Evolutionary conservation across 1,140 invertebrate genomes (phyloP).

Genomic region (Alviniconcha marisindica): DNA sequence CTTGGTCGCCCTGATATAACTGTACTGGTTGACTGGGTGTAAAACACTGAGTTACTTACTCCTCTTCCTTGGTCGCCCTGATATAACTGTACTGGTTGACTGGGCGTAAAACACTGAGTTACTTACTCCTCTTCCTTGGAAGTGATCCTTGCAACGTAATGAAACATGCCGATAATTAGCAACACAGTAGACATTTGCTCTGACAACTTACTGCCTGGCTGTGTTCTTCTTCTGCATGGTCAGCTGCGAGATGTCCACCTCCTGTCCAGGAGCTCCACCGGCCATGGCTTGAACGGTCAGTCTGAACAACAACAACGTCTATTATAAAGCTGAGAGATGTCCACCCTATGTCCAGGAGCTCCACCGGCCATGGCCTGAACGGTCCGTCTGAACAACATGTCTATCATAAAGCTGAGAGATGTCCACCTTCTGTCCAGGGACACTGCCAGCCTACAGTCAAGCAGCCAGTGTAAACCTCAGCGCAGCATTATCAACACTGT

Average conservation of each 20-base stretch:
- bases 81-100: no score
- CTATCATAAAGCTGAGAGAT: constrained; percentile 70
- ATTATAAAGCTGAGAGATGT: constrained; percentile 77
- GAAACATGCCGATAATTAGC: no score
- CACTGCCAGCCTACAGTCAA: constrained; percentile 84
- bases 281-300: constrained; percentile 83
- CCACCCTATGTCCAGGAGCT: constrained; percentile 84
- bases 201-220: constrained; percentile 51
- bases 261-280: constrained; percentile 84
- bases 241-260: constrained; percentile 79
- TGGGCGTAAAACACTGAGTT: no score
- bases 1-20: no score
- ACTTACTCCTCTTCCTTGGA: no score
- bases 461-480: no score
- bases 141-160: no score
- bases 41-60: no score
- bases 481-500: no score
- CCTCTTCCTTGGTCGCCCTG: no score
- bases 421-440: constrained; percentile 85
- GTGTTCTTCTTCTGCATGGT: constrained; percentile 40
- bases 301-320: constrained; percentile 59
- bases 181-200: no score
- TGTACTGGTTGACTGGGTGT: no score
- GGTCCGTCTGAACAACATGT: constrained; percentile 78
- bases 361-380: constrained; percentile 83